Conservation (phyloP, 2,113 vertebrate species). For the Lates calcarifer region DNA sequence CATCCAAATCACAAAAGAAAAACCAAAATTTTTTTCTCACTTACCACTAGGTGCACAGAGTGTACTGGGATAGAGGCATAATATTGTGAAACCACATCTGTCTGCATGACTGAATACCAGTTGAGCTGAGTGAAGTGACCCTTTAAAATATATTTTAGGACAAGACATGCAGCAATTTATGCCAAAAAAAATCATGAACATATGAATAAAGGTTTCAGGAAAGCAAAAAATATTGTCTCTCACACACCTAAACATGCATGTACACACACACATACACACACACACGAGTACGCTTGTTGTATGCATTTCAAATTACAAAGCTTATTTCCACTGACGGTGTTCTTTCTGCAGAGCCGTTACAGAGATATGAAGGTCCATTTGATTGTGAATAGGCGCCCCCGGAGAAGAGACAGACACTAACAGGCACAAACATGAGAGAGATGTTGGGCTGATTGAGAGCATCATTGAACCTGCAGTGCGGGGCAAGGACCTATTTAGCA, state of each 20-base stretch:
- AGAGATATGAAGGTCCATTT: constrained; percentile 60
- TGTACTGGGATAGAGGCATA: not conserved
- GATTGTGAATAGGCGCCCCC: constrained; percentile 49
- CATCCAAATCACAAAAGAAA: not conserved
- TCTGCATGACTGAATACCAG: not conserved
- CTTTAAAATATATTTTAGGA: constrained; percentile 26
- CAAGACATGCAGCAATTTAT: not conserved
- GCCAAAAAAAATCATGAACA: not conserved
- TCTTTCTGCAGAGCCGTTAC: constrained; percentile 54
- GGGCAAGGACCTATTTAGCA: constrained; percentile 71
- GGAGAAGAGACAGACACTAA: constrained; percentile 29
- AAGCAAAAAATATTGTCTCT: constrained; percentile 4
- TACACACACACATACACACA: constrained; percentile 5
- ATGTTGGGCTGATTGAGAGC: constrained; percentile 49
- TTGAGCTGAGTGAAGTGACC: not conserved
- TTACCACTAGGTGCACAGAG: not conserved
- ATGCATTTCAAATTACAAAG: constrained; percentile 55
- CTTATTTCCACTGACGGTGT: constrained; percentile 32
- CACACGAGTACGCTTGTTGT: not conserved
- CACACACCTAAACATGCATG: constrained; percentile 5
- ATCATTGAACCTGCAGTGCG: constrained; percentile 43
- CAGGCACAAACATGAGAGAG: constrained; percentile 51
- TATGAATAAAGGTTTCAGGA: constrained; percentile 24
- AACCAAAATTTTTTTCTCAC: not conserved
- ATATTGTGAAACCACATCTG: not conserved